Base-by-base conservation (phyloP, 1,140 invertebrate genomes). In the Batillaria attramentaria region DNA sequence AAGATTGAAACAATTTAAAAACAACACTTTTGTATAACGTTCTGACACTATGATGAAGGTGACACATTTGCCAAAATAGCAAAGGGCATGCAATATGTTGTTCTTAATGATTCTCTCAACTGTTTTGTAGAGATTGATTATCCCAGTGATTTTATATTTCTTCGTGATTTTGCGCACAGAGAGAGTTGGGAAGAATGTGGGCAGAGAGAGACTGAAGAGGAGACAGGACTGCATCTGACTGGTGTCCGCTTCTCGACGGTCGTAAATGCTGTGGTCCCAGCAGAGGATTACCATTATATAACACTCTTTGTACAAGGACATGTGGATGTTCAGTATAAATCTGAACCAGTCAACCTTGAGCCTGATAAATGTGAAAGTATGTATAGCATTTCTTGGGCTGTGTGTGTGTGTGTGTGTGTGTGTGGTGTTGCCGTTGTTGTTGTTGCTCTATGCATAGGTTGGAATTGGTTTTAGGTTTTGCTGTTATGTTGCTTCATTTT, bases 141-240 rank as follows among this genome's bases (percentile, higher is more conserved):
- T n/a, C n/a, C n/a, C n/a, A n/a, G n/a, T n/a, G n/a, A n/a, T n/a
- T n/a, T n/a, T n/a, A n/a, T n/a, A n/a, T n/a, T n/a, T n/a, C n/a
- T n/a, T n/a, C n/a, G n/a, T n/a, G n/a, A n/a, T n/a, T n/a, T n/a
- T n/a, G n/a, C n/a, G n/a, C n/a, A 24, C 60, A 84, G 83, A 50
- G 83, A 84, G 41, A 69, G 75, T 18, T 84, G 83, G 83, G 77
- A 75, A 31, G 83, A 81, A 3, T 84, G 83, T 75, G 83, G 81
- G 18, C 31, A 13, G 18, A 76, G 83, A 54, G 83, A 84, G 70
- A 43, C 57, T 20, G 8, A 77, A 33, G 83, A 84, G 42, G 83
- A 84, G 43, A 81, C 83, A 39, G 83, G 81, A 24, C 68, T 84
- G 37, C 57, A 37, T 20, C 57, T 84, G 35, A 82, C 72, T 39